Conservation (phyloP, 2,888 invertebrate species). For the Dermolepida albohirtum region DNA sequence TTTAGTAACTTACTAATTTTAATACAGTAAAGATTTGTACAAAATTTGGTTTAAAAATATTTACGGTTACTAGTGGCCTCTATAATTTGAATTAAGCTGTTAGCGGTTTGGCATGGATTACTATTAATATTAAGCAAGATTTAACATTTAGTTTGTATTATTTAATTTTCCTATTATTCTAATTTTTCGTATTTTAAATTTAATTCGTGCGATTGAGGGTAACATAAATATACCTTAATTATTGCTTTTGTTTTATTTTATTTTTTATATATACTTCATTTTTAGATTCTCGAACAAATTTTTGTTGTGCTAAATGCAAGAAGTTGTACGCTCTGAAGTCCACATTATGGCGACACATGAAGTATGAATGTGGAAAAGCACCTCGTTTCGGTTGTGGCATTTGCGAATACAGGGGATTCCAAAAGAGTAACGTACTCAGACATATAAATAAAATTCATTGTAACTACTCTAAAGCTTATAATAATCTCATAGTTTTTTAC, state of each 20-base stretch:
- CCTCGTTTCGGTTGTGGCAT: conserved; percentile 44
- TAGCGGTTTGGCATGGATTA: too few species aligned
- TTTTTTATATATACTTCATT: conserved; percentile 13
- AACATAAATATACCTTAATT: not conserved
- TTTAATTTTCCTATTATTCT: not conserved
- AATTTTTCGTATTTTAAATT: too few species aligned
- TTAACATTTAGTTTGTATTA: not conserved
- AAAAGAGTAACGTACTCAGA: conserved; percentile 40
- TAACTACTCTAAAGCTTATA: not conserved
- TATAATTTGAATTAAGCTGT: too few species aligned
- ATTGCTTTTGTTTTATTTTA: not conserved
- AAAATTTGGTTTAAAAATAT: too few species aligned
- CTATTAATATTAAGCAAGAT: too few species aligned
- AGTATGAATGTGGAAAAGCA: conserved; percentile 48
- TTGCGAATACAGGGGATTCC: conserved; percentile 40
- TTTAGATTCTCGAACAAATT: conserved; percentile 33
- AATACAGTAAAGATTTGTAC: too few species aligned
- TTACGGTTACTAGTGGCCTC: too few species aligned
- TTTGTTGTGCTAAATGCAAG: conserved; percentile 44
- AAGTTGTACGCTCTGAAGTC: conserved; percentile 45
- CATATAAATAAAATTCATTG: conserved; percentile 37
- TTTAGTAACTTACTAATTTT: too few species aligned
- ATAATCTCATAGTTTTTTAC: too few species aligned
- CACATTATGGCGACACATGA: conserved; percentile 46
- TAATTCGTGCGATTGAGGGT: not conserved